phyloP scores from a whole-genome alignment of 2,888 invertebrate species.

The Archips crataeganus region DNA sequence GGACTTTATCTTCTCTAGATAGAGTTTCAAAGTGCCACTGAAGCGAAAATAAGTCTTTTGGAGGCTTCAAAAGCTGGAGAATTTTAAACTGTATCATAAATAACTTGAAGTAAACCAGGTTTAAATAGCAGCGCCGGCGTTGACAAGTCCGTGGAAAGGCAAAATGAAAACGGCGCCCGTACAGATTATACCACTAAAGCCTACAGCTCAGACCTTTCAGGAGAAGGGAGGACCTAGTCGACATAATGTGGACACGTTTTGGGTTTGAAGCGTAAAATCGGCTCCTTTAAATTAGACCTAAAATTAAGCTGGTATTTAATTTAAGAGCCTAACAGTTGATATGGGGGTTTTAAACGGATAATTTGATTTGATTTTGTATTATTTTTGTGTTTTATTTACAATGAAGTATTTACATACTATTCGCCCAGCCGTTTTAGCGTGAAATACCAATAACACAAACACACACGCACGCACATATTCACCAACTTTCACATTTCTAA shows the following conservation, averaged over 20 bases:
- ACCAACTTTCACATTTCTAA: background rate
- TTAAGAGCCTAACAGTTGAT: too few species aligned
- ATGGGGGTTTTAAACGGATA: too few species aligned
- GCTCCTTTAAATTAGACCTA: too few species aligned
- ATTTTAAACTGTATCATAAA: constrained; percentile 36
- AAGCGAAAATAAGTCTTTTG: background rate
- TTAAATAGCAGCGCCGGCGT: constrained; percentile 27
- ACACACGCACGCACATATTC: too few species aligned
- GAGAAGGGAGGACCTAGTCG: background rate
- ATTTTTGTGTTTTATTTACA: too few species aligned
- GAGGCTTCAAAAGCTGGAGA: background rate
- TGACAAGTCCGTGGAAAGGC: constrained; percentile 22
- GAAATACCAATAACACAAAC: too few species aligned
- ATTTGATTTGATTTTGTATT: too few species aligned
- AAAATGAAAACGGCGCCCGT: constrained; percentile 14
- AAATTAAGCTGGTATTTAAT: too few species aligned
- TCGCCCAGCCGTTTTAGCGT: too few species aligned
- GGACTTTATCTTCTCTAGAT: too few species aligned
- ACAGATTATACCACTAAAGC: constrained; percentile 12
- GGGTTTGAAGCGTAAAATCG: background rate
- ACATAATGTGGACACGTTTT: background rate
- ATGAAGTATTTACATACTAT: too few species aligned
- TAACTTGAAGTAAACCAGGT: constrained; percentile 28
- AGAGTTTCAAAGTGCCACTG: background rate
- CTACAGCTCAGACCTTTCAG: constrained; percentile 11